A percentile compares a stretch with the other conserved stretches of the same genome.
Conservation (phyloP, 2,888 invertebrate species). For the Cerceris rybyensis region DNA sequence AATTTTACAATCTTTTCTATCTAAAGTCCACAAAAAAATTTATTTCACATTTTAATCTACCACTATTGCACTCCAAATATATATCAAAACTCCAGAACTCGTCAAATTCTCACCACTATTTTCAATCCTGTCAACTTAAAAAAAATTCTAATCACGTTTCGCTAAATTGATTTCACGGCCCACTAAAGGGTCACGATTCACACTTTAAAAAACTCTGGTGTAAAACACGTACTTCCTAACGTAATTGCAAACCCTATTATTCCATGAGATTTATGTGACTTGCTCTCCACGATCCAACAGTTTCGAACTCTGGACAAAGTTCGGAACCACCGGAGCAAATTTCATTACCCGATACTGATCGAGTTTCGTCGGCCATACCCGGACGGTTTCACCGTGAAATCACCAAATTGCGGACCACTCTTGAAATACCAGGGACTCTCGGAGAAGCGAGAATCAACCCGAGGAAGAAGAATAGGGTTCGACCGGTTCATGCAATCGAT, state of each 20-base stretch:
- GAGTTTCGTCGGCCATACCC: conserved; percentile 37
- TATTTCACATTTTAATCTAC: too few relatives aligned
- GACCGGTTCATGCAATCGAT: conserved; percentile 34
- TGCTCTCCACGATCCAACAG: conserved; percentile 27
- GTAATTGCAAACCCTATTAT: conserved; percentile 17
- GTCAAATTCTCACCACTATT: too few relatives aligned
- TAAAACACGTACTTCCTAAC: background rate
- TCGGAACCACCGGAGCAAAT: conserved; percentile 28
- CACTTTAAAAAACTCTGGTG: too few relatives aligned
- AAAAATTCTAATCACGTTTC: too few relatives aligned
- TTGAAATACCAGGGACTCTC: conserved; percentile 10
- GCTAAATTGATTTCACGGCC: too few relatives aligned
- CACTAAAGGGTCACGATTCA: too few relatives aligned
- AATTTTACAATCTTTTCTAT: too few relatives aligned
- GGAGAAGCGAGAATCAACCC: background rate
- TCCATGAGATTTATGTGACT: conserved; percentile 10
- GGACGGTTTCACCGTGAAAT: conserved; percentile 46
- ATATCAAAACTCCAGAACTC: too few relatives aligned
- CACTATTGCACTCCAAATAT: too few relatives aligned
- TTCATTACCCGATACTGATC: conserved; percentile 40
- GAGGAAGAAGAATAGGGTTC: conserved; percentile 12
- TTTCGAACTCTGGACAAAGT: conserved; percentile 29
- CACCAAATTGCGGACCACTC: conserved; percentile 21
- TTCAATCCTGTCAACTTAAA: too few relatives aligned
- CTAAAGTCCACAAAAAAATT: too few relatives aligned